Evolutionary conservation across 2,113 vertebrate species (phyloP).

Genomic region (Laticauda laticaudata): DNA sequence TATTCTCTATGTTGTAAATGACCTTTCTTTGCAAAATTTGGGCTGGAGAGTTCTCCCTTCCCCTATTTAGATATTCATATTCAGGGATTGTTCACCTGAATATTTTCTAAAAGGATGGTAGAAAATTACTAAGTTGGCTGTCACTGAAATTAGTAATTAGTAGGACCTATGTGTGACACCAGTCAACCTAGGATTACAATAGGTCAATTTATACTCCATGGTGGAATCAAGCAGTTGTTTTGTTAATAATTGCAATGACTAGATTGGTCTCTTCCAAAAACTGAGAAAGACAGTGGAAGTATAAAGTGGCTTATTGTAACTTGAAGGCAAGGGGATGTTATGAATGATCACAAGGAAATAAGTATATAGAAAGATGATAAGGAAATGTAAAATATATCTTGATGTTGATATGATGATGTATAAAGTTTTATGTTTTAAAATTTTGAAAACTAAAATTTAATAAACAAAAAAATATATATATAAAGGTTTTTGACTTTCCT

Average conservation of each 20-base stretch:
- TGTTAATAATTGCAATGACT: not conserved
- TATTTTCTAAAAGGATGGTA: not conserved
- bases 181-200: not conserved
- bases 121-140: not conserved
- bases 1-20: not conserved
- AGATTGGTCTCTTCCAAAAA: not conserved
- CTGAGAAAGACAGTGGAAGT: not conserved
- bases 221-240: not conserved
- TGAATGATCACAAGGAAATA: slow-evolving; percentile 15
- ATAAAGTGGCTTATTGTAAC: not conserved
- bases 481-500: slow-evolving; percentile 37
- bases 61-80: not conserved
- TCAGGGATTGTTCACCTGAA: not conserved
- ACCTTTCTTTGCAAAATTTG: not conserved
- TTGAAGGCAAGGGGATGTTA: not conserved
- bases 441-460: no score
- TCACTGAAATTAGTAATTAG: not conserved
- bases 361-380: no score
- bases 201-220: not conserved
- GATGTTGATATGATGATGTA: no score
- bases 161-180: not conserved
- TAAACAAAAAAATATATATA: not conserved
- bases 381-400: no score
- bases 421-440: no score
- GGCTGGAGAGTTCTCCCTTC: not conserved